Conservation (phyloP, 2,113 vertebrate species). For the Bufo gargarizans region DNA sequence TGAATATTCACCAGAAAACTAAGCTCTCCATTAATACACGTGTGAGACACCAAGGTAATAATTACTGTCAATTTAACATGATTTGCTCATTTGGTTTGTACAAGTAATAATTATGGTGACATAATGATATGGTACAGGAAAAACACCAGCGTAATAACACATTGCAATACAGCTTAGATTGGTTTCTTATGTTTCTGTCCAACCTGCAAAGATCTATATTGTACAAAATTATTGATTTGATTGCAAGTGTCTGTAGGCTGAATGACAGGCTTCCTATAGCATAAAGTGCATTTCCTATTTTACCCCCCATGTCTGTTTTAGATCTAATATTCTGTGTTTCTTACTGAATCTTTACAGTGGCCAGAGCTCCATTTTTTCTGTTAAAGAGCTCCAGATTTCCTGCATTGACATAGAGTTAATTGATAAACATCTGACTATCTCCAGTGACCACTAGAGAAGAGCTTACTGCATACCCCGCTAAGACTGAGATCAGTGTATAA, state of each 20-base stretch:
- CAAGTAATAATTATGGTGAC: slow-evolving; percentile 14
- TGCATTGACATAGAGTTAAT: no score
- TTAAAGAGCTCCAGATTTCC: no score
- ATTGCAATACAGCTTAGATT: neutral
- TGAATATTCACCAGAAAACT: neutral
- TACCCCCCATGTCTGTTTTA: no score
- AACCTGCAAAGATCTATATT: slow-evolving; percentile 7
- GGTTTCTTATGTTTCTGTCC: neutral
- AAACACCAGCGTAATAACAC: slow-evolving; percentile 19
- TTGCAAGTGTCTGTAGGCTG: neutral
- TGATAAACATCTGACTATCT: no score
- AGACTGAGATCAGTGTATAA: no score
- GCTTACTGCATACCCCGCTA: no score
- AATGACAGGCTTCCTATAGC: neutral
- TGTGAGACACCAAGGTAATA: neutral
- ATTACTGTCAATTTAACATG: slow-evolving; percentile 7
- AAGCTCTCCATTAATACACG: neutral
- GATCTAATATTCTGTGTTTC: no score
- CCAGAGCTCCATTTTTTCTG: no score
- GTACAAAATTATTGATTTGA: neutral
- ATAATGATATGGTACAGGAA: slow-evolving; percentile 10
- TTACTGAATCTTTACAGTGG: no score
- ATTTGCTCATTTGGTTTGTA: slow-evolving; percentile 1
- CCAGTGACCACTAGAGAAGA: no score
- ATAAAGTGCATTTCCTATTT: no score